Base-by-base conservation (phyloP, 2,888 invertebrate genomes). In the Melanargia galathea region DNA sequence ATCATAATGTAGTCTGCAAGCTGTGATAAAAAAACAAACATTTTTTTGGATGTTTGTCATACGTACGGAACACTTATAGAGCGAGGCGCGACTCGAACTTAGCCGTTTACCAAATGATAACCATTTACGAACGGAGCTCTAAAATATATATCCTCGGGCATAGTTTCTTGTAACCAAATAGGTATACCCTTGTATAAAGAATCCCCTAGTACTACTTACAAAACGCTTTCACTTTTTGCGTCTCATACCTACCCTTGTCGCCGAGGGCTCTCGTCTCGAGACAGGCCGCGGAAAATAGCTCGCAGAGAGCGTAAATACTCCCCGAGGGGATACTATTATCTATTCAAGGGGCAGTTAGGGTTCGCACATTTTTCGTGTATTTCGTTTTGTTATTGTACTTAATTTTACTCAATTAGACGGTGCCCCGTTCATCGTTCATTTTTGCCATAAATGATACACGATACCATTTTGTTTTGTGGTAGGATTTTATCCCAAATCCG, bases 321-420 rank as follows among this genome's bases (percentile, higher is more conserved):
- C 16, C 26, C 7, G 20, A 45, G 45, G 2, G 24, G 26, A 13
- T 18, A 40, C 55, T 22, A 1, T 30, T 45, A 45, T 45, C 16
- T 57, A 43, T 57, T 57, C 45, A 57, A 57, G 56, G 56, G 30
- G 45, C 13, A 45, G 56, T 45, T 26, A 45, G 6, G 26, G 11
- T 20, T 52, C 13, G 7, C 11, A 7, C 13, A 13, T 52, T 35
- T 35, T 43, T 43, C 43, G 43, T 16, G 16, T 18, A 18, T 43
- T 18, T 8, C 7, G 8, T 43, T 18, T 40, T 38, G 33, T 38
- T 38, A n/a, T 43, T 18, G 8, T 18, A 30, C 30, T n/a, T n/a
- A n/a, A n/a, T n/a, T n/a, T n/a, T n/a, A n/a, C n/a, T n/a, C n/a
- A n/a, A n/a, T n/a, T n/a, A n/a, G n/a, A n/a, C n/a, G n/a, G n/a